Conservation (phyloP, 2,888 invertebrate genomes). For the Drosophila kuntzei region DNA sequence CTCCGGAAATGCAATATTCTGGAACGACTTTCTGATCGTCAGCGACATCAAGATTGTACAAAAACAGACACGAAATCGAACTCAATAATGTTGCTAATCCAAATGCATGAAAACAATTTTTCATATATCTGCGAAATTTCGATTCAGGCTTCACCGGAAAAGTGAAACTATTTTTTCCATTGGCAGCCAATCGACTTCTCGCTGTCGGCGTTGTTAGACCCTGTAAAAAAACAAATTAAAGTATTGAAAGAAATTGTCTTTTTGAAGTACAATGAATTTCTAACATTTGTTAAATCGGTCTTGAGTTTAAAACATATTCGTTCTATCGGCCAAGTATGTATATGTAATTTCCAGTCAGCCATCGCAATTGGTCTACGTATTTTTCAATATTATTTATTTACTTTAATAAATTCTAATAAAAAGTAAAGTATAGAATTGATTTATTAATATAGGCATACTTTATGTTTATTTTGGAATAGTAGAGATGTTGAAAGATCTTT, state of each 20-base stretch:
- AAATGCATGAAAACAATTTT: conserved; percentile 33
- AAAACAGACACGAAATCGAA: conserved; percentile 21
- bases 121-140: background rate
- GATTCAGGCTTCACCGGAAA: background rate
- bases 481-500: background rate
- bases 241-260: no score
- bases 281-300: background rate
- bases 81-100: background rate
- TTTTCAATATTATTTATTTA: background rate
- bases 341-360: background rate
- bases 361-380: background rate
- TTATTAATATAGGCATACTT: background rate
- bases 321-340: conserved; percentile 6
- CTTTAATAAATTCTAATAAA: background rate
- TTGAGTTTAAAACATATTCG: conserved; percentile 1
- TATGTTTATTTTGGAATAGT: background rate
- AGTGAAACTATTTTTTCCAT: conserved; percentile 52
- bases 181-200: conserved; percentile 7
- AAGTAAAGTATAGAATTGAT: background rate
- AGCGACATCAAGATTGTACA: background rate
- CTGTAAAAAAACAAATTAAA: conserved; percentile 18
- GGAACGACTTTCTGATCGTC: background rate
- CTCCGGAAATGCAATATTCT: conserved; percentile 16
- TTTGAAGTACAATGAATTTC: background rate
- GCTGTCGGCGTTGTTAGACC: conserved; percentile 40